These are phyloP conservation scores for Ptilorrhoa leucosticta DNA, from an alignment of 2,113 vertebrate species.

Conservation along the genomic window DNA sequence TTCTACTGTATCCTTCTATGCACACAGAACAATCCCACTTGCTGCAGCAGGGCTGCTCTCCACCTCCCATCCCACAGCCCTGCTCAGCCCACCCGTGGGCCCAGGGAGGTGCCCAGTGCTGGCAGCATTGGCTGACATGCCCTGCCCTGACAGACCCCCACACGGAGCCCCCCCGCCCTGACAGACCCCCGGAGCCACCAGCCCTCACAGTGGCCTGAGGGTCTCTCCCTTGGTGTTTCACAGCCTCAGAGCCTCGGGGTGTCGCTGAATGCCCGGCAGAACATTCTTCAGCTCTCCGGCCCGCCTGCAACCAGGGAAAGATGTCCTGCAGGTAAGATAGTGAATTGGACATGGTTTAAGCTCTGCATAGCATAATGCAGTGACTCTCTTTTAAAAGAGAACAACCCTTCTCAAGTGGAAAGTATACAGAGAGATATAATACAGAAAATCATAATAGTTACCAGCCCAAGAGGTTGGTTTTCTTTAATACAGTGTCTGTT, in stretches of 20 bases:
- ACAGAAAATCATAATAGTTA: neutral
- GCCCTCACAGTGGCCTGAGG: rapidly evolving
- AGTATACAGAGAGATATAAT: neutral
- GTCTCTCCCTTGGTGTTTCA: neutral
- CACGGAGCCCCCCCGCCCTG: rapidly evolving
- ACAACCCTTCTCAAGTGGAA: neutral
- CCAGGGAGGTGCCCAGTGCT: too few species aligned
- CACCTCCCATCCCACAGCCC: neutral
- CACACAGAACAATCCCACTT: neutral
- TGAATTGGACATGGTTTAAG: neutral
- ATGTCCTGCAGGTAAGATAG: rapidly evolving
- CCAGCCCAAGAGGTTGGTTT: neutral
- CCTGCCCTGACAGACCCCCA: neutral
- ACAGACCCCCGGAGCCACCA: rapidly evolving
- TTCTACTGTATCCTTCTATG: neutral
- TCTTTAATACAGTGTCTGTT: neutral
- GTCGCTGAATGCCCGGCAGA: rapidly evolving
- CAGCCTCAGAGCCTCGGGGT: rapidly evolving
- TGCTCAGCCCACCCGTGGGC: rapidly evolving
- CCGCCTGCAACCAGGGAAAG: neutral
- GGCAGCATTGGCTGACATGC: neutral
- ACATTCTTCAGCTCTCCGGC: neutral
- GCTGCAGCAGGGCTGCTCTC: neutral
- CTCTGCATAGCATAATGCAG: neutral
- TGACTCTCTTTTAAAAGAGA: neutral